Evolutionary conservation across 2,113 vertebrate genomes (phyloP).

Genomic region (Petaurus breviceps): DNA sequence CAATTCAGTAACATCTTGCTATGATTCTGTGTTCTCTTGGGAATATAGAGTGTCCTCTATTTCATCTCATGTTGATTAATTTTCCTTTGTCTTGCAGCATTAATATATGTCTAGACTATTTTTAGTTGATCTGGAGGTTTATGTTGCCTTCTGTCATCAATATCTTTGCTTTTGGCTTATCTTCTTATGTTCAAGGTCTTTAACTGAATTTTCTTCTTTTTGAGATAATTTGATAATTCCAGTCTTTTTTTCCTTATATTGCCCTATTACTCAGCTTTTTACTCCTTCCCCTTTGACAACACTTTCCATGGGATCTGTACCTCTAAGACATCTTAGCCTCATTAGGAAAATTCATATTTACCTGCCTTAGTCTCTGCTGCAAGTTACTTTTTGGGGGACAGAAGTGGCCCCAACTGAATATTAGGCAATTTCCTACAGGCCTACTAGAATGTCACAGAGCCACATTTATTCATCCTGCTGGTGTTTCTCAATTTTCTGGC

Average conservation of each 20-base stretch:
- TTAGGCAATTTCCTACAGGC: background rate
- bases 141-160: background rate
- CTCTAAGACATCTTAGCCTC: background rate
- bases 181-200: background rate
- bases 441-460: background rate
- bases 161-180: background rate
- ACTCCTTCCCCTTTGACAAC: background rate
- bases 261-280: background rate
- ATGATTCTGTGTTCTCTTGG: background rate
- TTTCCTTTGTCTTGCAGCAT: background rate
- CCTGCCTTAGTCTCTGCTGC: background rate
- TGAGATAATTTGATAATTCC: background rate
- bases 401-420: background rate
- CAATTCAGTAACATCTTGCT: background rate
- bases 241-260: background rate
- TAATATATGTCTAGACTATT: background rate
- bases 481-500: background rate
- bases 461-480: background rate
- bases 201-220: background rate
- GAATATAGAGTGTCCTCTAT: background rate
- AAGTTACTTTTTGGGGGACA: background rate
- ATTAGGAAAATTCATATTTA: background rate
- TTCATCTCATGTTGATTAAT: background rate
- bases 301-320: background rate
- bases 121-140: background rate